Percentiles rank a stretch among this genome's conserved stretches.
These are phyloP conservation scores for Protodeltote pygarga DNA, from an alignment of 2,888 invertebrate genomes.

Conservation along the genomic window DNA sequence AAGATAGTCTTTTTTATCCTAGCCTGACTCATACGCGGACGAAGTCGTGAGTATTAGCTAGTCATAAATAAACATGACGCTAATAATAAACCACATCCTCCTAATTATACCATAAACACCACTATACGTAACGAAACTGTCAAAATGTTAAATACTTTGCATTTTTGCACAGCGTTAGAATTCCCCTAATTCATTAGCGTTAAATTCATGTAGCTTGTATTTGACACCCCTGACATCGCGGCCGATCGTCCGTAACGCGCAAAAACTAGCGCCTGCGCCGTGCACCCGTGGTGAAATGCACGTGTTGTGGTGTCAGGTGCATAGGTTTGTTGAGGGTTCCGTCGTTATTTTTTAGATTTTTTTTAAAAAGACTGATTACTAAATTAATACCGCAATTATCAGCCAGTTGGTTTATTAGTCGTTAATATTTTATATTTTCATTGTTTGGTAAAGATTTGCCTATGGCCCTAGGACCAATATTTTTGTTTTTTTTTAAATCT, in stretches of 20 bases:
- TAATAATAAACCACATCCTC: slow-evolving; percentile 4
- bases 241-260: slow-evolving; percentile 47
- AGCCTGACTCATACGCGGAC: too few species aligned
- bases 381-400: background rate
- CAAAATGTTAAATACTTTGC: slow-evolving; percentile 19
- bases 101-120: slow-evolving; percentile 15
- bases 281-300: slow-evolving; percentile 34
- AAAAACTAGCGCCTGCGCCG: slow-evolving; percentile 47
- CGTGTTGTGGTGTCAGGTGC: slow-evolving; percentile 46
- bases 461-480: too few species aligned
- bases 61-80: too few species aligned
- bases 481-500: too few species aligned
- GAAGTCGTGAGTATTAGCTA: too few species aligned
- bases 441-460: too few species aligned
- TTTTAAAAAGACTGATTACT: background rate
- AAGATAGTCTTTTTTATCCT: too few species aligned
- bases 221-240: slow-evolving; percentile 58
- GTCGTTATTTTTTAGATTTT: background rate
- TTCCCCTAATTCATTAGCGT: slow-evolving; percentile 80
- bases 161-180: slow-evolving; percentile 46
- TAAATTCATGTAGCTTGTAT: slow-evolving; percentile 67
- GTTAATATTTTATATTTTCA: too few species aligned
- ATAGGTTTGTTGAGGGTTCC: slow-evolving; percentile 2
- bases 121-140: slow-evolving; percentile 13
- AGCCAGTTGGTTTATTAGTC: too few species aligned